phyloP scores from a whole-genome alignment of 2,888 invertebrate species.

The Ceratothoa steindachneri region DNA sequence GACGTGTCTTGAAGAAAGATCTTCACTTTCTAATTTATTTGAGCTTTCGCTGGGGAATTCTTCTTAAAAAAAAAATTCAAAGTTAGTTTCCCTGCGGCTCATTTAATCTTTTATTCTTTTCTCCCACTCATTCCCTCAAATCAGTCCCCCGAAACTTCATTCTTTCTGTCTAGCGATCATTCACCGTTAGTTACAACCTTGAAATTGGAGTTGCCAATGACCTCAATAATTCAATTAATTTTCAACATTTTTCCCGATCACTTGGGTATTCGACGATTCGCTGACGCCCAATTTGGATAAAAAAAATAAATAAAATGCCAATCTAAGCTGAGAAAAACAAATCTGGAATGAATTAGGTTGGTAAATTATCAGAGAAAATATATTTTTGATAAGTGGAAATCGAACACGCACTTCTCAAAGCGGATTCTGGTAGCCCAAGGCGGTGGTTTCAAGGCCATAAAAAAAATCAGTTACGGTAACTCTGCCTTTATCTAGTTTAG shows the following conservation, averaged over 20 bases:
- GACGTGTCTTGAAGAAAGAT: too few species aligned
- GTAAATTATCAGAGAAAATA: too few species aligned
- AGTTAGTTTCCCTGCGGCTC: neutral
- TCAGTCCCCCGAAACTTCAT: neutral
- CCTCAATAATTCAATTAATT: neutral
- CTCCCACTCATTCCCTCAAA: neutral
- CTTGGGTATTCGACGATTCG: too few species aligned
- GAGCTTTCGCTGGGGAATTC: neutral
- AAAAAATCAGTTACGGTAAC: neutral
- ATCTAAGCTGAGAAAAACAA: too few species aligned
- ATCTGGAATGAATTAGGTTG: too few species aligned
- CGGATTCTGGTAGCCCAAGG: neutral
- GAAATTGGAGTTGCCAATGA: neutral
- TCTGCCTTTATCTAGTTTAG: neutral
- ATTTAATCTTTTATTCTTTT: neutral
- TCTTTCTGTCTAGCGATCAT: constrained; percentile 9
- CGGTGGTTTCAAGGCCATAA: neutral
- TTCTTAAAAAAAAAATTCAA: neutral
- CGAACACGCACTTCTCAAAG: neutral
- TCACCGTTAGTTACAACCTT: constrained; percentile 7
- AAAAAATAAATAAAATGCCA: too few species aligned
- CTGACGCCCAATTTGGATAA: too few species aligned
- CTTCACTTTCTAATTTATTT: neutral
- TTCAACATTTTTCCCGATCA: too few species aligned
- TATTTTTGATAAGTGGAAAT: too few species aligned